Percentiles rank a stretch among this genome's conserved stretches.
These are phyloP conservation scores for Poecile atricapillus DNA, from an alignment of 2,113 vertebrate species.

Conservation along the genomic window DNA sequence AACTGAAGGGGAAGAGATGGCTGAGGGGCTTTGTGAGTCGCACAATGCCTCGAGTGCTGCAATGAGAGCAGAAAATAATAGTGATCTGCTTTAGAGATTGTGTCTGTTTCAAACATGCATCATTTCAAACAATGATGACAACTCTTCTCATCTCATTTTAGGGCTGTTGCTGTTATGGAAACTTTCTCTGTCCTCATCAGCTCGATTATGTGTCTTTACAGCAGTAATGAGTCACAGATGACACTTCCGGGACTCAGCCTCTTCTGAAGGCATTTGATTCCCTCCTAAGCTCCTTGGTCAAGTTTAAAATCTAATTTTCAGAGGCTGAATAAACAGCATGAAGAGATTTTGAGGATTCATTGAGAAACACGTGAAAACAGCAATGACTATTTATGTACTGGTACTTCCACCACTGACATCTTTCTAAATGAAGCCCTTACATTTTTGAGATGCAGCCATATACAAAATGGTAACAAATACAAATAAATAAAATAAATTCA, in stretches of 20 bases:
- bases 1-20: slow-evolving; percentile 30
- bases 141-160: slow-evolving; percentile 9
- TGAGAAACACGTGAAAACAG: background rate
- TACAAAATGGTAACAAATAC: background rate
- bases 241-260: background rate
- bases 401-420: background rate
- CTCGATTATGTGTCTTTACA: background rate
- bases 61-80: slow-evolving; percentile 18
- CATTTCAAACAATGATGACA: slow-evolving; percentile 27
- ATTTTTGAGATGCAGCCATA: background rate
- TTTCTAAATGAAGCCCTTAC: background rate
- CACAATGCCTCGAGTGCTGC: background rate
- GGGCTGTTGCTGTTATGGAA: slow-evolving; percentile 15
- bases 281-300: background rate
- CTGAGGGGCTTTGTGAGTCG: slow-evolving; percentile 1
- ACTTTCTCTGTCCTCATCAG: slow-evolving; percentile 38
- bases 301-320: background rate
- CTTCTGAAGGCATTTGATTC: background rate
- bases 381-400: background rate
- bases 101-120: background rate
- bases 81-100: background rate
- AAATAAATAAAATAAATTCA: background rate
- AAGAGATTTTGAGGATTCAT: background rate
- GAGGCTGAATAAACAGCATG: background rate
- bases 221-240: slow-evolving; percentile 23